A percentile compares a stretch with the other conserved stretches of the same genome.
phyloP scores from a whole-genome alignment of 2,888 invertebrate genomes.

The Oligia strigilis region DNA sequence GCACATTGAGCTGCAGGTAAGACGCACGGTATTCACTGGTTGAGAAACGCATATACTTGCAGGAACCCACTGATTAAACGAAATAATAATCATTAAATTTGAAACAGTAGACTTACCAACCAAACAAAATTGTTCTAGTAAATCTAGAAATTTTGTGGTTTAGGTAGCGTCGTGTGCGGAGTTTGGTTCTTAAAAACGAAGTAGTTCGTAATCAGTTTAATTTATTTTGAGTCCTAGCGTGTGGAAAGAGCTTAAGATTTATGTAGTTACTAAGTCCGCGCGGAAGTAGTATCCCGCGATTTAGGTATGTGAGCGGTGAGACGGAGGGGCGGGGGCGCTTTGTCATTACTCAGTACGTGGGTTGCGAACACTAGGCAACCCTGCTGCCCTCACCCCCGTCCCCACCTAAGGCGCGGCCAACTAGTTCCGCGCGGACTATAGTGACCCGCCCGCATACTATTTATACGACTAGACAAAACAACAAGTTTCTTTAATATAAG shows the following conservation, averaged over 20 bases:
- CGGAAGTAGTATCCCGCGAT: no score
- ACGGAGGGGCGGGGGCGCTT: no score
- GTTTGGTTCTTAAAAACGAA: slow-evolving; percentile 4
- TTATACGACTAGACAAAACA: not conserved
- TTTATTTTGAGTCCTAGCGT: not conserved
- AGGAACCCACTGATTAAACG: not conserved
- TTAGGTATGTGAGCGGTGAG: no score
- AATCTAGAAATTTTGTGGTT: slow-evolving; percentile 1
- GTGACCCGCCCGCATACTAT: not conserved
- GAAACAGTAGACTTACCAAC: not conserved
- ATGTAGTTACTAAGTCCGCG: not conserved
- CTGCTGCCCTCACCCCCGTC: no score
- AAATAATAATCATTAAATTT: not conserved
- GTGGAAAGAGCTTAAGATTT: not conserved
- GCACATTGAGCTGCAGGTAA: no score
- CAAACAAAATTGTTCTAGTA: slow-evolving; percentile 2
- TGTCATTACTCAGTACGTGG: no score
- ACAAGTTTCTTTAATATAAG: not conserved
- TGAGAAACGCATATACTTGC: no score
- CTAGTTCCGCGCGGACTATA: no score
- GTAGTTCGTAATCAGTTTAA: slow-evolving; percentile 7
- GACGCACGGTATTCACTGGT: no score
- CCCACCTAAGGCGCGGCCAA: no score
- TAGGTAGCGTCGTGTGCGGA: not conserved
- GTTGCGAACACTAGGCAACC: no score